Percentiles rank a stretch among this genome's conserved stretches.
Conservation (phyloP, 2,888 invertebrate species). For the Abrostola tripartita region DNA sequence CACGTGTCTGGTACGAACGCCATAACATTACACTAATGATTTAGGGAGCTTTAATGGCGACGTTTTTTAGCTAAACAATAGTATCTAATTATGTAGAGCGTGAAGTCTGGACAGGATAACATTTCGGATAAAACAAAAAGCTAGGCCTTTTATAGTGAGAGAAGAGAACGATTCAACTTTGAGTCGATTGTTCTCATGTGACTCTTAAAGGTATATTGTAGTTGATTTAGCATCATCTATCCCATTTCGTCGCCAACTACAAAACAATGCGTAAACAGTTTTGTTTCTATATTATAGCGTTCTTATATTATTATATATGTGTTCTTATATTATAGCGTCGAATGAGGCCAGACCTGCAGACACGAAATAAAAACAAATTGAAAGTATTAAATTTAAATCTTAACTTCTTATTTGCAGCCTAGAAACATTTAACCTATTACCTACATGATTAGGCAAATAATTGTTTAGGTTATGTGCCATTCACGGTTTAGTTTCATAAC, state of each 20-base stretch:
- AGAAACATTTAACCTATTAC: not conserved
- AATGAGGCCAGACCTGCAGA: too few relatives aligned
- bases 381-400: too few relatives aligned
- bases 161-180: conserved; percentile 11
- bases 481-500: conserved; percentile 33
- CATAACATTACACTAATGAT: conserved; percentile 16
- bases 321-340: too few relatives aligned
- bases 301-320: too few relatives aligned
- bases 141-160: conserved; percentile 20
- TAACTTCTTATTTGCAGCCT: too few relatives aligned
- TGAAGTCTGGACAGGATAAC: conserved; percentile 36
- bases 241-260: too few relatives aligned
- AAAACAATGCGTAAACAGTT: too few relatives aligned
- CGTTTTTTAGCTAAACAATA: conserved; percentile 35
- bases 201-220: too few relatives aligned
- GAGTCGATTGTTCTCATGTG: not conserved
- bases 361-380: too few relatives aligned
- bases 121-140: conserved; percentile 3
- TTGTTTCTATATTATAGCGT: too few relatives aligned
- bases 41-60: conserved; percentile 24
- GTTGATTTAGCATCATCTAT: too few relatives aligned
- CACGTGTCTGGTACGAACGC: not conserved
- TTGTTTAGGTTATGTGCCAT: not conserved
- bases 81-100: conserved; percentile 37
- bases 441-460: not conserved